phyloP scores from a whole-genome alignment of 2,113 vertebrate genomes.

The Brachypteracias leptosomus region DNA sequence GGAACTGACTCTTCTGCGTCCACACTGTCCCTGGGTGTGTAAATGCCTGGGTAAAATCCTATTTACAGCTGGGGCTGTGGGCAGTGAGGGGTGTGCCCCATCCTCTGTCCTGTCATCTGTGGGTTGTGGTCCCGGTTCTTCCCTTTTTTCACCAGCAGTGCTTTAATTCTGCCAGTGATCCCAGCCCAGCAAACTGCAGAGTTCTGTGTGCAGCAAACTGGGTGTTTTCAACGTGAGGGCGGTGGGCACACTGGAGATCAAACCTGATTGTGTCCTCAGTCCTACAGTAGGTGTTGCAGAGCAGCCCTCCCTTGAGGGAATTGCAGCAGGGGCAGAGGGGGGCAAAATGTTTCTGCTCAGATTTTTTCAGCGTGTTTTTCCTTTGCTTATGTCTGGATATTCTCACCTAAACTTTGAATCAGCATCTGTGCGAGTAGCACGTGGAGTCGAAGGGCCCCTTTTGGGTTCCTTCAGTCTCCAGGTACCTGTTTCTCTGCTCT shows the following conservation, averaged over 20 bases:
- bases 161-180: constrained; percentile 1
- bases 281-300: neutral
- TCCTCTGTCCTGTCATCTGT: neutral
- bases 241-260: neutral
- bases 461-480: neutral
- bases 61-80: fast-evolving
- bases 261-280: neutral
- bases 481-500: neutral
- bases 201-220: neutral
- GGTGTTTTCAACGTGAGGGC: neutral
- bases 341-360: neutral
- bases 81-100: neutral
- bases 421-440: neutral
- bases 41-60: neutral
- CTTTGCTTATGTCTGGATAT: neutral
- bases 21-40: neutral
- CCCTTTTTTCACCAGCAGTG: neutral
- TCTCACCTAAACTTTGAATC: neutral
- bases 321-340: neutral
- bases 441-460: neutral
- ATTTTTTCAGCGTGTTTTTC: neutral
- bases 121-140: neutral
- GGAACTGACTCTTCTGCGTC: fast-evolving
- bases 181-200: neutral
- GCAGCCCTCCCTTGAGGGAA: neutral